Evolutionary conservation across 2,888 invertebrate genomes (phyloP).

Genomic region (Amphipyra tragopoginis): DNA sequence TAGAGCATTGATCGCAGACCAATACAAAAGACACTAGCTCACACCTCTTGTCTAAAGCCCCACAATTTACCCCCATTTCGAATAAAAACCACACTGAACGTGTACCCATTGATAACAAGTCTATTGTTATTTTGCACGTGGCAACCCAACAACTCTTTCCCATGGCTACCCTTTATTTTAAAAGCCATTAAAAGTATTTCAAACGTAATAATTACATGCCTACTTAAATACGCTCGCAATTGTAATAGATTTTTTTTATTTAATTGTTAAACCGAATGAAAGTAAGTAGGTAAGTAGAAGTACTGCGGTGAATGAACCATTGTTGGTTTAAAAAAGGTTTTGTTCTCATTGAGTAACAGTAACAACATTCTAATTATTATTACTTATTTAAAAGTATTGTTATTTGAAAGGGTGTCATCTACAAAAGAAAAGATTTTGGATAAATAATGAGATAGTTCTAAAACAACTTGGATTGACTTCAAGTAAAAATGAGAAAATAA

Average conservation of each 20-base stretch:
- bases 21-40: constrained; percentile 32
- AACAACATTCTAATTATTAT: background rate
- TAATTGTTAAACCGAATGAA: constrained; percentile 12
- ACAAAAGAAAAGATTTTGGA: no score
- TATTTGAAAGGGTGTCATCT: no score
- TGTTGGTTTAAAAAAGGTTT: background rate
- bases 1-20: constrained; percentile 26
- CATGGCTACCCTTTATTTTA: constrained; percentile 62
- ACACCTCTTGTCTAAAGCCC: constrained; percentile 26
- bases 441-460: no score
- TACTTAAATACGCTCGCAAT: constrained; percentile 10
- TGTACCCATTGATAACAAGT: constrained; percentile 45
- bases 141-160: constrained; percentile 52
- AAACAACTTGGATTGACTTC: no score
- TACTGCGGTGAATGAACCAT: background rate
- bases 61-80: constrained; percentile 34
- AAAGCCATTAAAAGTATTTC: constrained; percentile 35
- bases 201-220: constrained; percentile 37
- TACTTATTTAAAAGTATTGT: no score
- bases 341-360: background rate
- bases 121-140: constrained; percentile 72
- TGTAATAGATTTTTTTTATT: constrained; percentile 13
- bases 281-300: constrained; percentile 3
- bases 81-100: constrained; percentile 43
- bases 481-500: no score